Conservation (phyloP, 2,888 invertebrate genomes). For the Napeogenes inachia region DNA sequence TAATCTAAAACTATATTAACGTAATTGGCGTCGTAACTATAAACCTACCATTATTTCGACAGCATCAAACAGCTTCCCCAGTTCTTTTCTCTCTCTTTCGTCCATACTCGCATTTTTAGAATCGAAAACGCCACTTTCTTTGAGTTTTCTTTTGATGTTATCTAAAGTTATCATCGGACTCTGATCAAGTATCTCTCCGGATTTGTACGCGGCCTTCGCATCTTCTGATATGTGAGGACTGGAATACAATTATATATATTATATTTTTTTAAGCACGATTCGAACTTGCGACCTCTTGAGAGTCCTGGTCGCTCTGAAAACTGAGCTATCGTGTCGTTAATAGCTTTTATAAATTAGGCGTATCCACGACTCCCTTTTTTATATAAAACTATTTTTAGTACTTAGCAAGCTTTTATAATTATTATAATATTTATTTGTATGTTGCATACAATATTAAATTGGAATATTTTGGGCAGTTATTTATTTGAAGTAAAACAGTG, state of each 20-base stretch:
- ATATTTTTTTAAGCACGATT: too few species aligned
- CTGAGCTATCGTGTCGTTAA: too few species aligned
- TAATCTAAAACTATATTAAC: neutral
- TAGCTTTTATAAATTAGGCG: too few species aligned
- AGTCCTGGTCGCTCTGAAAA: too few species aligned
- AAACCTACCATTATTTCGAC: constrained; percentile 62
- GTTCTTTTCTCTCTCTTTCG: constrained; percentile 53
- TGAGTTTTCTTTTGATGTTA: constrained; percentile 52
- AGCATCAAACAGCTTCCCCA: constrained; percentile 55
- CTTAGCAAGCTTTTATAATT: too few species aligned
- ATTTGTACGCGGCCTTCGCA: constrained; percentile 38
- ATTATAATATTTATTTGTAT: too few species aligned
- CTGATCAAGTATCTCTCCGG: constrained; percentile 47
- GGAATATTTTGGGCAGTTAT: too few species aligned
- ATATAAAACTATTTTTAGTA: too few species aligned
- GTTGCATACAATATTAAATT: too few species aligned
- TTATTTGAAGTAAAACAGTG: too few species aligned
- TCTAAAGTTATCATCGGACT: constrained; percentile 46
- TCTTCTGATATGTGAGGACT: constrained; percentile 34
- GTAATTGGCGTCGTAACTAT: neutral
- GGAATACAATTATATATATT: constrained; percentile 9
- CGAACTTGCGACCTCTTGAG: too few species aligned
- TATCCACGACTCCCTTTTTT: too few species aligned
- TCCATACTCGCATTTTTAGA: constrained; percentile 39
- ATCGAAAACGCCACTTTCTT: constrained; percentile 54